These are phyloP conservation scores for Macropus fuliginosus DNA, from an alignment of 2,797 vertebrate genomes.

Conservation along the genomic window DNA sequence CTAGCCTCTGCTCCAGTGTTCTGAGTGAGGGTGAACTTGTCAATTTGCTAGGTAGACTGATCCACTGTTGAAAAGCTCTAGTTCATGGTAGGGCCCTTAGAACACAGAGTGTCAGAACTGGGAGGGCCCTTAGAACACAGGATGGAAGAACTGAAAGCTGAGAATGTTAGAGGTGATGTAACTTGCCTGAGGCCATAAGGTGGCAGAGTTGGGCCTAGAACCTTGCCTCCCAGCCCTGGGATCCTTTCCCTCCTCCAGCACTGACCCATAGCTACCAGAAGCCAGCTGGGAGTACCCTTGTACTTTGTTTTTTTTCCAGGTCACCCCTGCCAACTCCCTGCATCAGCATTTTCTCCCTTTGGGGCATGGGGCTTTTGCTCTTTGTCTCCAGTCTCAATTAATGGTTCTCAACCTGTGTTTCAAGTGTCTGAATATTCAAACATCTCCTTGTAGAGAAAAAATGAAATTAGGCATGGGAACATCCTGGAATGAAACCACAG, in stretches of 20 bases:
- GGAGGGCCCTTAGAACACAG: too few relatives aligned
- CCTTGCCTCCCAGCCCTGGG: not conserved
- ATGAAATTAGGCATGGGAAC: not conserved
- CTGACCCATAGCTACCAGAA: not conserved
- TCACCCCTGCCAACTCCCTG: not conserved
- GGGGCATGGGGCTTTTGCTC: not conserved
- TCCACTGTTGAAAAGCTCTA: conserved; percentile 11
- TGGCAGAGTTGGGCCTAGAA: not conserved
- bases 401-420: not conserved
- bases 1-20: not conserved
- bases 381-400: not conserved
- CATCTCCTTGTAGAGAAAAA: not conserved
- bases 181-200: too few relatives aligned
- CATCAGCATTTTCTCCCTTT: not conserved
- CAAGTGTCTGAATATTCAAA: not conserved
- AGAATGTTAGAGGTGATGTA: too few relatives aligned
- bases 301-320: not conserved
- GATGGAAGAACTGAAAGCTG: too few relatives aligned
- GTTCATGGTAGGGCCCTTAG: not conserved
- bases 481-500: not conserved
- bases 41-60: not conserved
- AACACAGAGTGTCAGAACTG: too few relatives aligned
- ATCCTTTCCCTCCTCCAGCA: too few relatives aligned
- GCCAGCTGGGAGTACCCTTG: not conserved
- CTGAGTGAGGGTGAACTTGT: not conserved